Evolutionary conservation across 2,888 invertebrate species (phyloP).

Genomic region (Drosophila maculinotata): DNA sequence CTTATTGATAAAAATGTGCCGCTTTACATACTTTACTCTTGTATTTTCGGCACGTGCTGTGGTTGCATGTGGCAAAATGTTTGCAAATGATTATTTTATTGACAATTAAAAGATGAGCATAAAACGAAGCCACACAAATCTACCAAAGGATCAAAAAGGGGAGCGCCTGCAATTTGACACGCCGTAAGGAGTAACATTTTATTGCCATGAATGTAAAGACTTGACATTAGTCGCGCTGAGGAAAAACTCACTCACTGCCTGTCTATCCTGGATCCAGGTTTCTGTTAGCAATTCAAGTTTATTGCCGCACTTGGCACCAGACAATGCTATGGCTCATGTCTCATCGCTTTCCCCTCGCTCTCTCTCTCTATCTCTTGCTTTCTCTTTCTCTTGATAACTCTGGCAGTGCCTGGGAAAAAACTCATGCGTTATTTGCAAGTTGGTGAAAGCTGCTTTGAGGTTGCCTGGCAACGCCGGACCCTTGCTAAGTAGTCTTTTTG

Average conservation of each 20-base stretch:
- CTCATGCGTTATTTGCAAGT: slow-evolving; percentile 38
- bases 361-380: neutral
- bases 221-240: slow-evolving; percentile 61
- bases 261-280: slow-evolving; percentile 11
- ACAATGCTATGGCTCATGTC: slow-evolving; percentile 45
- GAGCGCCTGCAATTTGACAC: slow-evolving; percentile 48
- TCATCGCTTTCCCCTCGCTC: neutral
- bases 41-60: slow-evolving; percentile 70
- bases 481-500: slow-evolving; percentile 47
- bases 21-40: slow-evolving; percentile 48
- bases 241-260: neutral
- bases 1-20: slow-evolving; percentile 65
- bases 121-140: slow-evolving; percentile 56
- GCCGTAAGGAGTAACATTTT: slow-evolving; percentile 59
- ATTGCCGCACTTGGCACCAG: slow-evolving; percentile 67
- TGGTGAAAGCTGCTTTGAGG: slow-evolving; percentile 57
- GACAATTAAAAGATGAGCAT: slow-evolving; percentile 74
- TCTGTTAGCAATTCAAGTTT: slow-evolving; percentile 67
- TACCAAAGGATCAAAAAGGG: slow-evolving; percentile 19
- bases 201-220: slow-evolving; percentile 68
- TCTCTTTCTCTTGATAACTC: slow-evolving; percentile 23
- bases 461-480: slow-evolving; percentile 42
- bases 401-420: slow-evolving; percentile 21
- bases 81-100: slow-evolving; percentile 78
- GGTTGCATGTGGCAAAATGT: slow-evolving; percentile 64